phyloP scores from a whole-genome alignment of 2,797 vertebrate species.

The Xiphophorus birchmanni region DNA sequence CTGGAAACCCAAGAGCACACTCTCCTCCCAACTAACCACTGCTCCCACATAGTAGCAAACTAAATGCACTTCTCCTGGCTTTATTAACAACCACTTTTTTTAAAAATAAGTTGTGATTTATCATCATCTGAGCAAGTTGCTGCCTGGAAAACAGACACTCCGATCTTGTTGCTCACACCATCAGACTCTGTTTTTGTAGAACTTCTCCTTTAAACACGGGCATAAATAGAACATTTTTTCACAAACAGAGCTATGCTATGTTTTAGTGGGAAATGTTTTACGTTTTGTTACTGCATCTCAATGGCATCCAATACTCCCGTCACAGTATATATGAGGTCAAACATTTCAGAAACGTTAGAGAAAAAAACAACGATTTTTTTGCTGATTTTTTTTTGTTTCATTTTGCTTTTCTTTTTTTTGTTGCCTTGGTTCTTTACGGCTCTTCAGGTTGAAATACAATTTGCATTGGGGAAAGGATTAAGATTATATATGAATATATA shows the following conservation, averaged over 20 bases:
- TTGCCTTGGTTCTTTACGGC: slow-evolving; percentile 97
- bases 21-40: not conserved
- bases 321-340: slow-evolving; percentile 81
- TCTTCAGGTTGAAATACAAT: slow-evolving; percentile 99
- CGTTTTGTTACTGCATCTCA: slow-evolving; percentile 89
- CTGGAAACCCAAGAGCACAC: slow-evolving; percentile 70
- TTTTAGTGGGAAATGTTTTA: slow-evolving; percentile 93
- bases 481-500: slow-evolving; percentile 90
- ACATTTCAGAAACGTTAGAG: slow-evolving; percentile 62
- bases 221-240: slow-evolving; percentile 84
- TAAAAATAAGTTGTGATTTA: slow-evolving; percentile 15
- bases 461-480: slow-evolving; percentile 99
- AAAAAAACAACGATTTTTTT: slow-evolving; percentile 82
- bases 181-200: slow-evolving; percentile 88
- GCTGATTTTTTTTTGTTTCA: slow-evolving; percentile 85
- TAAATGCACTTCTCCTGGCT: slow-evolving; percentile 12
- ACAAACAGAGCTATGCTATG: slow-evolving; percentile 90
- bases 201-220: slow-evolving; percentile 89
- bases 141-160: slow-evolving; percentile 84
- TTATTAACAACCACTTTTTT: slow-evolving; percentile 15
- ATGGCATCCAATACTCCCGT: slow-evolving; percentile 94
- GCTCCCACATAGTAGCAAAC: slow-evolving; percentile 14
- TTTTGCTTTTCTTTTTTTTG: slow-evolving; percentile 90
- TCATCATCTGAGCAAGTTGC: slow-evolving; percentile 27
- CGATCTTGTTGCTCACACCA: slow-evolving; percentile 88